phyloP scores from a whole-genome alignment of 2,113 vertebrate genomes.

The Lucifuga dentata region DNA sequence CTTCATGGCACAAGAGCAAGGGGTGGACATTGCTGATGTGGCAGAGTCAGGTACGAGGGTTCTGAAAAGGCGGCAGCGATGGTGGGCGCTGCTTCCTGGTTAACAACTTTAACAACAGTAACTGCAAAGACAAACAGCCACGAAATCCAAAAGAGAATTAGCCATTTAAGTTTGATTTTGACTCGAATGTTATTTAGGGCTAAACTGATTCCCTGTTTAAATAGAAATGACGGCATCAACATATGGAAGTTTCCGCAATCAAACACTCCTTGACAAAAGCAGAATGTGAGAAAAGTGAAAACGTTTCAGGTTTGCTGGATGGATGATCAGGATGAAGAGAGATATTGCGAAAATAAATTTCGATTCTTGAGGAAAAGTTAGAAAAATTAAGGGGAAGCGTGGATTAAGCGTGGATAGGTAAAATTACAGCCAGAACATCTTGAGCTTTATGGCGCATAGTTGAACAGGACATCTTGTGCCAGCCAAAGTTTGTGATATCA shows the following conservation, averaged over 20 bases:
- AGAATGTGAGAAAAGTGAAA: constrained; percentile 24
- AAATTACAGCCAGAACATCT: too few species aligned
- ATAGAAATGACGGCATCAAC: constrained; percentile 69
- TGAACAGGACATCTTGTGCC: constrained; percentile 72
- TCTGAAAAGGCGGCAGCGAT: constrained; percentile 88
- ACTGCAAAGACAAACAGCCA: constrained; percentile 68
- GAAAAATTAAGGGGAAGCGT: neutral
- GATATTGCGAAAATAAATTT: constrained; percentile 23
- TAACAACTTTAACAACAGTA: constrained; percentile 71
- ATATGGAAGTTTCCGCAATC: constrained; percentile 74
- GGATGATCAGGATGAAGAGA: neutral
- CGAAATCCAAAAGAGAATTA: constrained; percentile 61
- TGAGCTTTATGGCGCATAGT: too few species aligned
- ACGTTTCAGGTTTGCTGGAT: constrained; percentile 7
- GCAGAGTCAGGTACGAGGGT: constrained; percentile 99
- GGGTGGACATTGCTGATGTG: constrained; percentile 99
- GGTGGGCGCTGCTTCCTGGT: constrained; percentile 95
- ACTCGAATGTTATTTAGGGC: constrained; percentile 39
- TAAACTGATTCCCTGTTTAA: constrained; percentile 37
- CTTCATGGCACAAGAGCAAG: constrained; percentile 99
- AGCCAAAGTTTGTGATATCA: constrained; percentile 6
- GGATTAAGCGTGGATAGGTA: too few species aligned
- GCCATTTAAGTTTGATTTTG: constrained; percentile 27
- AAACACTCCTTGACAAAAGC: constrained; percentile 73
- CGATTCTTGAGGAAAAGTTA: constrained; percentile 22